Conservation (phyloP, 2,888 invertebrate species). For the Torymus aiolomorphi region DNA sequence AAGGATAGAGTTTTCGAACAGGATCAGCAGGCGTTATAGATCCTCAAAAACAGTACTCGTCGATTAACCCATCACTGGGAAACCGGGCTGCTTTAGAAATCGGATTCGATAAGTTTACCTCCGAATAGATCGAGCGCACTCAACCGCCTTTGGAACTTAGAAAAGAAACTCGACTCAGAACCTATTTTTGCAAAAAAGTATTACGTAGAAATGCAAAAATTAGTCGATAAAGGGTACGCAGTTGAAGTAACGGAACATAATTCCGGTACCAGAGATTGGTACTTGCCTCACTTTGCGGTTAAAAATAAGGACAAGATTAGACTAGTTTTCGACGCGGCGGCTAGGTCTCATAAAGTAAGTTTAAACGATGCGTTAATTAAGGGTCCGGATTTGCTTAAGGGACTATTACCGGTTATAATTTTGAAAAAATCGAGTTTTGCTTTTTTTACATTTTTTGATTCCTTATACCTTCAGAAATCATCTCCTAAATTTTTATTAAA, state of each 20-base stretch:
- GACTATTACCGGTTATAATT: too few species aligned
- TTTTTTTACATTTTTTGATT: too few species aligned
- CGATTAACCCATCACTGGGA: neutral
- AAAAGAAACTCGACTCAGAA: neutral
- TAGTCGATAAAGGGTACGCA: slow-evolving; percentile 51
- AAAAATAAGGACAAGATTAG: too few species aligned
- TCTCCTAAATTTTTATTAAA: too few species aligned
- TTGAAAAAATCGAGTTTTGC: too few species aligned
- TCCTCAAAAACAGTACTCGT: neutral
- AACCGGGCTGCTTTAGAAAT: neutral
- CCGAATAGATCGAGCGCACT: neutral
- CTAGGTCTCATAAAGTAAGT: too few species aligned
- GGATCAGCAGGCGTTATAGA: neutral
- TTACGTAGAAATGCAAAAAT: slow-evolving; percentile 39
- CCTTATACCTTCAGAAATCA: too few species aligned
- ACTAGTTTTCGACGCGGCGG: too few species aligned
- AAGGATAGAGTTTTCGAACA: too few species aligned
- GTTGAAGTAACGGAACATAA: neutral
- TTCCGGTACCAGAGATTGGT: slow-evolving; percentile 47
- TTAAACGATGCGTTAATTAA: too few species aligned
- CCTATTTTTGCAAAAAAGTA: slow-evolving; percentile 37
- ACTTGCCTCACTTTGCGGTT: slow-evolving; percentile 62
- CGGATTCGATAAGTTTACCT: neutral
- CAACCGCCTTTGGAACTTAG: neutral
- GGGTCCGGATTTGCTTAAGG: too few species aligned